Base-by-base conservation (phyloP, 30 jellyfish, hydroid and myxozoan species). In the Hydra vulgaris region DNA sequence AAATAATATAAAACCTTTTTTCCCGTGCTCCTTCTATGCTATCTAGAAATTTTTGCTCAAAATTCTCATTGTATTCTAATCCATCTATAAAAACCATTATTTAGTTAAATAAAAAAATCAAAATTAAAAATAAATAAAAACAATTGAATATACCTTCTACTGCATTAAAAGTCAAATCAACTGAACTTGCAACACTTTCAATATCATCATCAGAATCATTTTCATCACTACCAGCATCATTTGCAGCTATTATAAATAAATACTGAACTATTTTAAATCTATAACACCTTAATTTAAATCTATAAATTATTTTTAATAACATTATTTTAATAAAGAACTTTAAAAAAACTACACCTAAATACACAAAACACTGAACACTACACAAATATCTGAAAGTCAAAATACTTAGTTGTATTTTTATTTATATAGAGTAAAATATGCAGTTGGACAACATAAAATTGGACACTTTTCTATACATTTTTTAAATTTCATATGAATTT, bases 161-260 rank as follows among this genome's bases (percentile, higher is more conserved):
- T 22, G 53, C 40, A 0, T 21, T 24, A 8, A 82, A 18, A 22
- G 26, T 21, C 18, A 21, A 70, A 81, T 74, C 88, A 0, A 89
- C 81, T 40, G 96, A 89, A 69, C 95, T 84, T 25, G 96, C 96
- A 74, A 77, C 96, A 80, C 95, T 89, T 75, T 89, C 95, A 71
- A 88, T 73, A 23, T 81, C 96, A 86, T 71, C 86, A 53, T 87
- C 95, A 27, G 92, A 87, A 70, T 54, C 84, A 52, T 26, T 73
- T 19, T 27, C 52, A 54, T 55, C 66, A 53, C 67, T 69, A 27
- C 20, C 78, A 1, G 27, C 74, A 12, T n/a, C 54, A 78, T 19
- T 78, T 23, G 53, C 8, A 12, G 83, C 71, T 67, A 53, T 17
- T 27, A 12, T 40, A 40, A 40, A 40, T 3, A 40, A 40, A n/a